Percentiles rank a stretch among this genome's conserved stretches.
phyloP scores from a whole-genome alignment of 2,888 invertebrate genomes.

The Patella depressa region DNA sequence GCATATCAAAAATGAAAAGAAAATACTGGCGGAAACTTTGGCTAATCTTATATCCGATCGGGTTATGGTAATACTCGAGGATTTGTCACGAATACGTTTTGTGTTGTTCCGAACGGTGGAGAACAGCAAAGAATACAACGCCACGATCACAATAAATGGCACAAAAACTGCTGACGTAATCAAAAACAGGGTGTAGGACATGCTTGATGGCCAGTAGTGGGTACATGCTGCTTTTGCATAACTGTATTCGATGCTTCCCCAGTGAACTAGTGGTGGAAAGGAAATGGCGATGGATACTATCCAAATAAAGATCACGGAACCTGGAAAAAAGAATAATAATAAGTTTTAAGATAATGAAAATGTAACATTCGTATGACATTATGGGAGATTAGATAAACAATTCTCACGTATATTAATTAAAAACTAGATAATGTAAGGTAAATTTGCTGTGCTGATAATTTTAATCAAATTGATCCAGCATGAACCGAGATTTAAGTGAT shows the following conservation, averaged over 20 bases:
- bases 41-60: constrained; percentile 1
- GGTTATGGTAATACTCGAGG: neutral
- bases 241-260: neutral
- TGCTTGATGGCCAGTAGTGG: constrained; percentile 5
- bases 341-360: too few species aligned
- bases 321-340: neutral
- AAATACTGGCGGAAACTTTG: neutral
- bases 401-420: too few species aligned
- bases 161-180: neutral
- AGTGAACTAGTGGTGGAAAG: neutral
- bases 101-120: neutral
- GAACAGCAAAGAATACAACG: neutral
- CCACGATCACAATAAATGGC: neutral
- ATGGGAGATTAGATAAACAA: too few species aligned
- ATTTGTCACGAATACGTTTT: neutral
- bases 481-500: too few species aligned
- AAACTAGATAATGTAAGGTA: too few species aligned
- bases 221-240: neutral
- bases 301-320: neutral
- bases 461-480: too few species aligned
- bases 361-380: too few species aligned
- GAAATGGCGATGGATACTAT: neutral
- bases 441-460: too few species aligned
- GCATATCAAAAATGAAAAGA: neutral
- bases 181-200: constrained; percentile 1